Evolutionary conservation across 2,113 vertebrate species (phyloP).

Genomic region (Semnornis frantzii): DNA sequence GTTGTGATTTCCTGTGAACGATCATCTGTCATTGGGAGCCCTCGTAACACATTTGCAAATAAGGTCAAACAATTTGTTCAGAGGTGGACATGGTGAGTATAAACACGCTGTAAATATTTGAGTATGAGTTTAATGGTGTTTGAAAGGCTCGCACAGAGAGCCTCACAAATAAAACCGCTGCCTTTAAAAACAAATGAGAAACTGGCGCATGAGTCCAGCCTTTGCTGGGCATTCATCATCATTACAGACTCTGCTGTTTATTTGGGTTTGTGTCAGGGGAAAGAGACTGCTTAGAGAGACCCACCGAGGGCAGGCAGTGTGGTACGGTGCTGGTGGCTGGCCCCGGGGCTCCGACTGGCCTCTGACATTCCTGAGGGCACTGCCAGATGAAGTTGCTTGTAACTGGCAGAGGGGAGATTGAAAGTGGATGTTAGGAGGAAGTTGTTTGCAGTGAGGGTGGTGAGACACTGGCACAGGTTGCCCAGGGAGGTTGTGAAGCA

Average conservation of each 20-base stretch:
- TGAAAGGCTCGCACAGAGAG: conserved; percentile 47
- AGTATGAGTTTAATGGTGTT: conserved; percentile 75
- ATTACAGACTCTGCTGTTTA: conserved; percentile 67
- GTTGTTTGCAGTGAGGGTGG: no score
- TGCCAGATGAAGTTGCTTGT: no score
- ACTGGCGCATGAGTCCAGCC: conserved; percentile 66
- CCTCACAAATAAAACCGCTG: conserved; percentile 56
- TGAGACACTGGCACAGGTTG: no score
- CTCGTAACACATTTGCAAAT: conserved; percentile 71
- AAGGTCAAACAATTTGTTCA: conserved; percentile 75
- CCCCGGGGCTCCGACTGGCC: neutral
- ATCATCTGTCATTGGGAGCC: conserved; percentile 66
- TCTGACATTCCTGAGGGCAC: no score
- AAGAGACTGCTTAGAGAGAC: neutral
- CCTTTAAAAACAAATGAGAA: conserved; percentile 71
- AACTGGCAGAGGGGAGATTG: no score
- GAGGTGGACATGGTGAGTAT: conserved; percentile 67
- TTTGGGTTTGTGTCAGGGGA: conserved; percentile 37
- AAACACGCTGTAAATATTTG: conserved; percentile 75
- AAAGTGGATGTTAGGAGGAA: no score
- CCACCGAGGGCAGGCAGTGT: rapidly evolving
- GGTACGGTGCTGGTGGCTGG: rapidly evolving
- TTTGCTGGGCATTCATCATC: conserved; percentile 68
- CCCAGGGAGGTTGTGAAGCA: no score
- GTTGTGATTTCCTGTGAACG: conserved; percentile 72